Evolutionary conservation across 2,888 invertebrate genomes (phyloP).

Genomic region (Stenolophus ochropezus): DNA sequence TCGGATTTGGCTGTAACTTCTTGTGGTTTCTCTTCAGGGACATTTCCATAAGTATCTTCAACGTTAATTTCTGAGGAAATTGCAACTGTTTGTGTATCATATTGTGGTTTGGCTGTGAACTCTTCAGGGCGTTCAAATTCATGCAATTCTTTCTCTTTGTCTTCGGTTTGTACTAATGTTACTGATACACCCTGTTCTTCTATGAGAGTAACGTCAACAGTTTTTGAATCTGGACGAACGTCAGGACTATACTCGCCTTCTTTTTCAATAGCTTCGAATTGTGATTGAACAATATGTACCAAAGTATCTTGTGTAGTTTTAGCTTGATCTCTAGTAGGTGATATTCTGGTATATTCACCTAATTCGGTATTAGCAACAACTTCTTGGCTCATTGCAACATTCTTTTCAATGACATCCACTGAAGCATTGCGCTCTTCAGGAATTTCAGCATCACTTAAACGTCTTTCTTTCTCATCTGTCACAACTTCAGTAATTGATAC

Average conservation of each 20-base stretch:
- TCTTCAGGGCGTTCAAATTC: conserved; percentile 70
- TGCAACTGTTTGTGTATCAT: conserved; percentile 77
- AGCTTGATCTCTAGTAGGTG: conserved; percentile 72
- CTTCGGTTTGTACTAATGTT: conserved; percentile 74
- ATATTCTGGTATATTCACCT: conserved; percentile 72
- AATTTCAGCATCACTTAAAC: conserved; percentile 70
- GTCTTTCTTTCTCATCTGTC: conserved; percentile 75
- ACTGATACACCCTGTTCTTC: conserved; percentile 78
- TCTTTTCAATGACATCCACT: conserved; percentile 74
- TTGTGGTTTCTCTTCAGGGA: conserved; percentile 68
- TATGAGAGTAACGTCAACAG: conserved; percentile 74
- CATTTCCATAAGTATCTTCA: conserved; percentile 69
- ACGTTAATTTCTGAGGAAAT: conserved; percentile 76
- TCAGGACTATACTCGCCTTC: conserved; percentile 73
- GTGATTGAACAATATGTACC: conserved; percentile 72
- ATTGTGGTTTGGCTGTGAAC: conserved; percentile 75
- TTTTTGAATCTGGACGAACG: conserved; percentile 75
- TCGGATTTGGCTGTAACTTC: conserved; percentile 73
- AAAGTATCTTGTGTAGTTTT: conserved; percentile 72
- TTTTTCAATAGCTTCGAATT: conserved; percentile 74
- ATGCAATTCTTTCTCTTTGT: conserved; percentile 75
- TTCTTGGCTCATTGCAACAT: conserved; percentile 75
- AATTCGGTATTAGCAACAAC: conserved; percentile 72
- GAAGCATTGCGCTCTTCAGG: conserved; percentile 75
- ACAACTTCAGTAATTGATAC: conserved; percentile 78